phyloP scores from a whole-genome alignment of 2,113 vertebrate species.

The Crotalus viridis region DNA sequence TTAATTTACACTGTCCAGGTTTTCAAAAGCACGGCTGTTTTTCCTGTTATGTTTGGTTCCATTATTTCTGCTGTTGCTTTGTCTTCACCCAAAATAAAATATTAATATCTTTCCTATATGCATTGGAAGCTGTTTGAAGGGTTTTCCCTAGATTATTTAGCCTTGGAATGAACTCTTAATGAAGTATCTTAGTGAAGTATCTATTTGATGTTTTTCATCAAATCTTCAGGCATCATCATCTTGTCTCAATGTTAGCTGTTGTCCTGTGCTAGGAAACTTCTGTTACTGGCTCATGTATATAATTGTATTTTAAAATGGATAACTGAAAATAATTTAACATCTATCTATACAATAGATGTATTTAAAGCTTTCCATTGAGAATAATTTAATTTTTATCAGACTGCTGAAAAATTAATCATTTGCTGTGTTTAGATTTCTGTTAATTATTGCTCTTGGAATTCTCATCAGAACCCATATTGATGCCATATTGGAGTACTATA shows the following conservation, averaged over 20 bases:
- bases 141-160: background rate
- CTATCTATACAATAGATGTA: background rate
- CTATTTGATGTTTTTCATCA: background rate
- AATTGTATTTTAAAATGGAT: background rate
- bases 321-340: background rate
- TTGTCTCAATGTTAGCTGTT: background rate
- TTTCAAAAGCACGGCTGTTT: background rate
- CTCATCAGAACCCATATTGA: constrained; percentile 35
- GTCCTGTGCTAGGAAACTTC: background rate
- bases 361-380: background rate
- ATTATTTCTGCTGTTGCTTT: background rate
- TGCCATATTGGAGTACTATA: background rate
- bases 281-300: background rate
- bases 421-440: constrained; percentile 13
- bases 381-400: background rate
- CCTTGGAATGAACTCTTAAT: constrained; percentile 5
- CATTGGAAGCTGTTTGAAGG: background rate
- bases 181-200: constrained; percentile 11
- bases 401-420: background rate
- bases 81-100: background rate
- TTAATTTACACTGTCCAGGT: constrained; percentile 3
- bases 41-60: background rate
- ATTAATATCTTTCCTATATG: background rate
- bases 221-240: background rate
- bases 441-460: constrained; percentile 36